A percentile compares a stretch with the other conserved stretches of the same genome.
Conservation (phyloP, 2,888 invertebrate species). For the Nudaria mundana region DNA sequence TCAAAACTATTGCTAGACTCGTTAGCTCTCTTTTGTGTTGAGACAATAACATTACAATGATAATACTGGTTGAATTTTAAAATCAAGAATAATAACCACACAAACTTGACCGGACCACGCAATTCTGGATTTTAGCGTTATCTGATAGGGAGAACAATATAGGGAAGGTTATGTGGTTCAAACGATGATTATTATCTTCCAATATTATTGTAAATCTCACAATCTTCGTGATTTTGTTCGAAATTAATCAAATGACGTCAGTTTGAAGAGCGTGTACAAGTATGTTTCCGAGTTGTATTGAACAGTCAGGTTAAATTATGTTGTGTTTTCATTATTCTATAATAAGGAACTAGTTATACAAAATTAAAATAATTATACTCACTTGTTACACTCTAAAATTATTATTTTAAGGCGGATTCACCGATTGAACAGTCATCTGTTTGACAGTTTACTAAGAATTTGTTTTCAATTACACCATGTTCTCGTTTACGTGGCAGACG, state of each 20-base stretch:
- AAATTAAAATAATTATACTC: conserved; percentile 47
- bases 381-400: conserved; percentile 51
- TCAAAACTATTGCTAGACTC: conserved; percentile 24
- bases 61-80: conserved; percentile 25
- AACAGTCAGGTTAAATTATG: conserved; percentile 15
- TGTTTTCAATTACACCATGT: conserved; percentile 51
- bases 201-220: conserved; percentile 9
- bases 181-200: neutral
- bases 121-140: no score
- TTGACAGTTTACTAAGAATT: conserved; percentile 62
- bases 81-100: conserved; percentile 18
- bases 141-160: neutral
- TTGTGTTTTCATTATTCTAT: conserved; percentile 13
- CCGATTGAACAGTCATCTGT: conserved; percentile 73
- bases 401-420: conserved; percentile 67
- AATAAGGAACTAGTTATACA: conserved; percentile 14
- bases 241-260: conserved; percentile 73
- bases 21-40: conserved; percentile 36
- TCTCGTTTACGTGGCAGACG: conserved; percentile 45
- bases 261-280: conserved; percentile 38
- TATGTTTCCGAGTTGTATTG: conserved; percentile 19
- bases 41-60: conserved; percentile 44
- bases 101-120: neutral
- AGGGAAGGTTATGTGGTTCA: neutral
- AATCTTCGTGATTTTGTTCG: conserved; percentile 54